These are phyloP conservation scores for Eidolon helvum DNA, from an alignment of 2,113 vertebrate genomes.

Conservation along the genomic window DNA sequence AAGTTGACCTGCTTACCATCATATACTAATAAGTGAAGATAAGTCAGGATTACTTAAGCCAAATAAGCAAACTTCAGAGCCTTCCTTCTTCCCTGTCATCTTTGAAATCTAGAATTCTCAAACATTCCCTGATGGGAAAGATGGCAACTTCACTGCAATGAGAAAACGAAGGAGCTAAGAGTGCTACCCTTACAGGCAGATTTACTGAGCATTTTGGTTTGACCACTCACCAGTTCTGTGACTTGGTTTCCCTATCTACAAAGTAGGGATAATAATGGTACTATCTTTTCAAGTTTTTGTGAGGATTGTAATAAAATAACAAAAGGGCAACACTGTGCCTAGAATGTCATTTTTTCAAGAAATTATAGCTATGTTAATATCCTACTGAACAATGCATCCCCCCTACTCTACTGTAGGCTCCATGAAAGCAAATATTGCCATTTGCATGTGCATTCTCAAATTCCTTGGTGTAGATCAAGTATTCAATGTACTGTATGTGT, in stretches of 20 bases:
- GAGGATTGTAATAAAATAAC: background rate
- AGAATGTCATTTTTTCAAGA: background rate
- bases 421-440: background rate
- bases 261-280: background rate
- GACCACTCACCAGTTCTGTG: background rate
- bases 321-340: background rate
- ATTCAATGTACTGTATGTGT: fast-evolving
- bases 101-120: background rate
- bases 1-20: background rate
- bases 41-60: background rate
- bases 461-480: background rate
- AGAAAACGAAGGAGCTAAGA: background rate
- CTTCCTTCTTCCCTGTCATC: background rate
- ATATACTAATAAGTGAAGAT: background rate
- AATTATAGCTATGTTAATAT: background rate
- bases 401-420: background rate
- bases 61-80: background rate
- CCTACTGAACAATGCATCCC: background rate
- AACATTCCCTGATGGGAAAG: background rate
- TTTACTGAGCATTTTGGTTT: background rate
- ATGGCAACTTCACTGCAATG: background rate
- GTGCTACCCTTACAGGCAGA: background rate
- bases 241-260: background rate
- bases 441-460: background rate
- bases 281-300: background rate